Base-by-base conservation (phyloP, 2,113 vertebrate genomes). In the Mohoua ochrocephala region DNA sequence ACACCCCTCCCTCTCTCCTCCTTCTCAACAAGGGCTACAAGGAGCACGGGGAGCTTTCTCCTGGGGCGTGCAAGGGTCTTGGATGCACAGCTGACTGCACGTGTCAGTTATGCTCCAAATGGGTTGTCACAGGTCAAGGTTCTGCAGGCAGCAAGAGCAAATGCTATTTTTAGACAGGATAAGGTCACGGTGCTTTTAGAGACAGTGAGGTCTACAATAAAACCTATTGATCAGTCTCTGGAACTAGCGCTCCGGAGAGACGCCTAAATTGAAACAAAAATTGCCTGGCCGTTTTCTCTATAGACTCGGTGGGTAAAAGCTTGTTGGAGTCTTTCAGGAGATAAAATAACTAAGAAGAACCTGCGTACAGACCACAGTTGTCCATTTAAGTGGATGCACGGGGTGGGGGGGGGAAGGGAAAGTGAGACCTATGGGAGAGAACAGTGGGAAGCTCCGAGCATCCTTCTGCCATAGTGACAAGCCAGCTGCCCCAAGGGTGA, bases 191-290 rank as follows among this genome's bases (percentile, higher is more conserved):
- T 95, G 98, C 98, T 98, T 98, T 98, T 98, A 98, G 97, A 98
- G 98, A 98, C 98, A 98, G 97, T 97, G 96, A 98, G 98, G 97
- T 98, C 97, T 98, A 98, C 98, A 98, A 98, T 98, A 98, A 98
- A 98, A 98, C 98, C 98, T 98, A 98, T 98, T 98, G 98, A 98
- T 98, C 98, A 98, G 98, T 84, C 97, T 98, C 97, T 98, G 98
- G 97, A 98, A 98, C 98, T 96, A 97, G 93, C 33, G 41, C 98
- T 98, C 98, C 95, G 42, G 96, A 98, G 98, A 98, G 98, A 98
- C 88, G 70, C 86, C 44, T 91, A 98, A 97, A 98, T 96, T 98
- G 98, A 98, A 98, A 98, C 97, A 98, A 98, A 98, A 98, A 98
- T 97, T 98, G 98, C 97, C 96, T 95, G 83, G 78, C 92, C 5